A percentile compares a stretch with the other conserved stretches of the same genome.
Evolutionary conservation across 2,888 invertebrate genomes (phyloP).

Genomic region (Lithophane ornitopus): DNA sequence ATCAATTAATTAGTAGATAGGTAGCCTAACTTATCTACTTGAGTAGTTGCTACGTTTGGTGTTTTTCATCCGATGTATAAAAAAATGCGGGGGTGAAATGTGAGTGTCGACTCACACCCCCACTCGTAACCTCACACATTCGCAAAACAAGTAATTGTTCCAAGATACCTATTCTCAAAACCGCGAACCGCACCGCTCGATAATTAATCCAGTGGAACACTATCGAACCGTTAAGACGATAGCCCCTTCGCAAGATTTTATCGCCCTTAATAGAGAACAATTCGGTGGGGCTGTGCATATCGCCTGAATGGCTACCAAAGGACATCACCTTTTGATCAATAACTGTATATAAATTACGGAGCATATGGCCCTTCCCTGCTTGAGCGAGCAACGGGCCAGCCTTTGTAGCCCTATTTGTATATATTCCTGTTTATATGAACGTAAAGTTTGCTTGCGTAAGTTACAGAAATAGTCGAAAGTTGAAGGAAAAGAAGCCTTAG

Average conservation of each 20-base stretch:
- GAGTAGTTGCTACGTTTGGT: background rate
- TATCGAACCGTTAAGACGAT: conserved; percentile 77
- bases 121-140: background rate
- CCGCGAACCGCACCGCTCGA: conserved; percentile 69
- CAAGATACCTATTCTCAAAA: conserved; percentile 63
- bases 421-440: conserved; percentile 70
- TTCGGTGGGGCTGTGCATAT: conserved; percentile 81
- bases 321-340: conserved; percentile 90
- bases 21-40: too few relatives aligned
- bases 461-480: conserved; percentile 36
- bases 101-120: background rate
- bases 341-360: conserved; percentile 90
- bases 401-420: conserved; percentile 78
- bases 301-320: conserved; percentile 88
- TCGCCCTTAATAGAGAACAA: conserved; percentile 87
- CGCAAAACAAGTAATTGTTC: conserved; percentile 22
- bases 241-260: conserved; percentile 85
- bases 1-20: background rate
- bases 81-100: too few relatives aligned
- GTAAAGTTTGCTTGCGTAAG: conserved; percentile 51
- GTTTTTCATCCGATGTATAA: too few relatives aligned
- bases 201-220: conserved; percentile 78
- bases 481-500: conserved; percentile 43
- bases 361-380: conserved; percentile 89
- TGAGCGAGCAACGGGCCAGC: conserved; percentile 81